Evolutionary conservation across 2,797 vertebrate genomes (phyloP).

Genomic region (Danio albolineatus): DNA sequence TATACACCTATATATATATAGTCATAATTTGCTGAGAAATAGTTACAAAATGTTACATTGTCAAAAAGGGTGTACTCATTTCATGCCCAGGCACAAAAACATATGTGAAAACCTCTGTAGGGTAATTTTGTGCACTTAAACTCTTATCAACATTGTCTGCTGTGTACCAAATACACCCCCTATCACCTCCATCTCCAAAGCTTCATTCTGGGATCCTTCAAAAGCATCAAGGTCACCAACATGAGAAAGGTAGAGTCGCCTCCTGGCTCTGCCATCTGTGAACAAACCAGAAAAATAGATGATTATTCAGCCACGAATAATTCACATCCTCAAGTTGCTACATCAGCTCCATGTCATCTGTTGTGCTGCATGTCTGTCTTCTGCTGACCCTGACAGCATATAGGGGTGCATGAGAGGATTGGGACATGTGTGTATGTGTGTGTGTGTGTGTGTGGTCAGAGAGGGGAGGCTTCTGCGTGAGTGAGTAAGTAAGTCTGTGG

Average conservation of each 20-base stretch:
- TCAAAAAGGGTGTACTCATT: too few species aligned
- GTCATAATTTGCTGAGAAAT: too few species aligned
- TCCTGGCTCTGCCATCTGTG: constrained; percentile 52
- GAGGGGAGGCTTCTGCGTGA: constrained; percentile 40
- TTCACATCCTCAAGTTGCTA: constrained; percentile 44
- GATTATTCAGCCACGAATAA: constrained; percentile 41
- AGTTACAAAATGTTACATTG: too few species aligned
- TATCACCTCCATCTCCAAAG: constrained; percentile 35
- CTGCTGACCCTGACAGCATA: constrained; percentile 5
- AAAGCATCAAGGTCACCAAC: constrained; percentile 40
- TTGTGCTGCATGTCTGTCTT: not conserved
- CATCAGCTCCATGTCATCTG: constrained; percentile 36
- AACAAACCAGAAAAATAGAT: constrained; percentile 38
- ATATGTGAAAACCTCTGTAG: too few species aligned
- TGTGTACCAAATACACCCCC: constrained; percentile 10
- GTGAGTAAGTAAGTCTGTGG: constrained; percentile 59
- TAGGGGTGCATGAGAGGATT: constrained; percentile 16
- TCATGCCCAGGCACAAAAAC: too few species aligned
- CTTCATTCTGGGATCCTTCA: constrained; percentile 10
- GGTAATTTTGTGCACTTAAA: not conserved
- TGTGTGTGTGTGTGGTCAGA: constrained; percentile 55
- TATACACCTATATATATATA: too few species aligned
- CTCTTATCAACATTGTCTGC: not conserved
- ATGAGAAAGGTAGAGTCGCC: constrained; percentile 31
- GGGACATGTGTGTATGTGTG: constrained; percentile 17